phyloP scores from a whole-genome alignment of 2,797 vertebrate genomes.

The Sarcophilus harrisii region DNA sequence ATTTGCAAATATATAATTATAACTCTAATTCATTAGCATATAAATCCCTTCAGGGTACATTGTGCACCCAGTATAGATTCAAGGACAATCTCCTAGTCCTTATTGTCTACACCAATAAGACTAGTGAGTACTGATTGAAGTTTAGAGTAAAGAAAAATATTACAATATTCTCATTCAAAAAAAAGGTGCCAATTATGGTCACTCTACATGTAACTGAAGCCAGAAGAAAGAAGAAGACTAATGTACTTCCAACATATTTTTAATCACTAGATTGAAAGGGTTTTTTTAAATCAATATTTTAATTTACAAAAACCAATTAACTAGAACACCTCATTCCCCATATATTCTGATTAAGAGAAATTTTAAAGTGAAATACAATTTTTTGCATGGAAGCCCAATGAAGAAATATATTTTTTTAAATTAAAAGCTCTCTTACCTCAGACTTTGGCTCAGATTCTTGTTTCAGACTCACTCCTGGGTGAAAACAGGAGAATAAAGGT shows the following conservation, averaged over 20 bases:
- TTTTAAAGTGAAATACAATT: not conserved
- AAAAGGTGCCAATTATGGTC: not conserved
- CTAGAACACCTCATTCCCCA: not conserved
- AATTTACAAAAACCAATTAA: not conserved
- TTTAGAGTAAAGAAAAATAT: not conserved
- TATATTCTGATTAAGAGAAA: not conserved
- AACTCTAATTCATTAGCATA: not conserved
- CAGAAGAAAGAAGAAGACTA: not conserved
- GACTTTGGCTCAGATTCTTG: not conserved
- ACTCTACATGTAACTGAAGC: not conserved
- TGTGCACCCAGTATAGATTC: not conserved
- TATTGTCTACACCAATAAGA: not conserved
- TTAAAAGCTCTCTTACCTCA: conserved; percentile 56
- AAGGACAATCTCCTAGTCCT: not conserved
- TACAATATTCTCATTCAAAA: not conserved
- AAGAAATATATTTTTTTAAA: not conserved
- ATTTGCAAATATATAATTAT: not conserved
- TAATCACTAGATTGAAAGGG: not conserved
- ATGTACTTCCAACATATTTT: not conserved
- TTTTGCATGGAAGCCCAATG: not conserved
- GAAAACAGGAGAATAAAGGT: not conserved
- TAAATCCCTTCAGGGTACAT: not conserved
- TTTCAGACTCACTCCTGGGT: not conserved
- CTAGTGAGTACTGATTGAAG: not conserved
- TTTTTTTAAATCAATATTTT: not conserved